A percentile compares a stretch with the other conserved stretches of the same genome.
phyloP scores from a whole-genome alignment of 2,888 invertebrate species.

The Bembecia ichneumoniformis region DNA sequence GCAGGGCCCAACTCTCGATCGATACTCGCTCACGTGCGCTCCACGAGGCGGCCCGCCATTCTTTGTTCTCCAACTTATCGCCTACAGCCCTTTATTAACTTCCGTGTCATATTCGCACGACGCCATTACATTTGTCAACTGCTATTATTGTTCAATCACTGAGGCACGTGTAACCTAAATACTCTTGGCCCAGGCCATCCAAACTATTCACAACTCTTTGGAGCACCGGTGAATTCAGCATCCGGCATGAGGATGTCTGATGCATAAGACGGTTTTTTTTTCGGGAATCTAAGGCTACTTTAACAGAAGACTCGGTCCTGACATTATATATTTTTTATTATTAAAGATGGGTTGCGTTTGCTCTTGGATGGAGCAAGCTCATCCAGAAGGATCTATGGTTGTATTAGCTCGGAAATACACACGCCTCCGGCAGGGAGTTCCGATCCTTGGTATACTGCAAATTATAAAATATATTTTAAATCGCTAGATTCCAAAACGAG shows the following conservation, averaged over 20 bases:
- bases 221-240: too few species aligned
- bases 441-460: too few species aligned
- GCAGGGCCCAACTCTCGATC: constrained; percentile 28
- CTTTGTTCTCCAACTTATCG: constrained; percentile 30
- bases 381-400: too few species aligned
- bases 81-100: constrained; percentile 17
- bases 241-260: not conserved
- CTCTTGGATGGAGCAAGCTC: too few species aligned
- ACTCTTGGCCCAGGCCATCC: too few species aligned
- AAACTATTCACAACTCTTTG: too few species aligned
- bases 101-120: constrained; percentile 16
- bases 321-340: too few species aligned
- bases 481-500: too few species aligned
- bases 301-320: not conserved
- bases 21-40: constrained; percentile 32
- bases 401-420: too few species aligned
- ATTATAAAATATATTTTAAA: too few species aligned
- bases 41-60: constrained; percentile 21
- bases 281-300: not conserved
- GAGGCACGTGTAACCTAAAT: not conserved
- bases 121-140: not conserved
- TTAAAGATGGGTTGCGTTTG: too few species aligned
- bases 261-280: not conserved
- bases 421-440: too few species aligned
- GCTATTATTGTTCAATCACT: not conserved